A percentile compares a stretch with the other conserved stretches of the same genome.
Evolutionary conservation across 2,113 vertebrate genomes (phyloP).

Genomic region (Tupaia tana): DNA sequence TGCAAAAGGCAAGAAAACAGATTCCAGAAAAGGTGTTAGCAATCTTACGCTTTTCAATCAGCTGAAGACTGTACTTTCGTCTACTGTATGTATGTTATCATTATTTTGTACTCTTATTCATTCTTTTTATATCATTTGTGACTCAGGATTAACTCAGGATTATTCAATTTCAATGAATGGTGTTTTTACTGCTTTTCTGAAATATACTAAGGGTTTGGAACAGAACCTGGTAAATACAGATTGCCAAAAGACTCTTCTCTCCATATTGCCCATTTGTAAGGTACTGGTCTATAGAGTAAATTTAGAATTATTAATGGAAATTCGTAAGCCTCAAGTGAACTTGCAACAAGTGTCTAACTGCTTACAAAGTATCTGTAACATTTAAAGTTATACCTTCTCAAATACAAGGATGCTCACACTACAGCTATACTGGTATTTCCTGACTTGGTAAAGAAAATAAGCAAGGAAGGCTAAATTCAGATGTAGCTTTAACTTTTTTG

Average conservation of each 20-base stretch:
- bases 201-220: background rate
- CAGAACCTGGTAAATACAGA: background rate
- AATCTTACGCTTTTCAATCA: background rate
- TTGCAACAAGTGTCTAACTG: background rate
- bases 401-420: background rate
- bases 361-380: conserved; percentile 20
- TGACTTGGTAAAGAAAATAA: conserved; percentile 24
- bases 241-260: background rate
- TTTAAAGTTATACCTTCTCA: background rate
- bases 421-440: background rate
- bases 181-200: conserved; percentile 1
- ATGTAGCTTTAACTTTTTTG: background rate
- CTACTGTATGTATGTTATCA: background rate
- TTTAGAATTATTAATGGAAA: conserved; percentile 20
- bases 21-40: background rate
- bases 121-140: background rate
- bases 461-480: conserved; percentile 14
- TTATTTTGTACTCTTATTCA: background rate
- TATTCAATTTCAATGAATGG: background rate
- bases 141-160: background rate
- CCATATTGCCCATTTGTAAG: background rate
- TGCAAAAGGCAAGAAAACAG: background rate
- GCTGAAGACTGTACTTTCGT: background rate
- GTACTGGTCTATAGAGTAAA: background rate
- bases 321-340: background rate